Evolutionary conservation across 2,113 vertebrate genomes (phyloP).

Genomic region (Psittacara wagleri): DNA sequence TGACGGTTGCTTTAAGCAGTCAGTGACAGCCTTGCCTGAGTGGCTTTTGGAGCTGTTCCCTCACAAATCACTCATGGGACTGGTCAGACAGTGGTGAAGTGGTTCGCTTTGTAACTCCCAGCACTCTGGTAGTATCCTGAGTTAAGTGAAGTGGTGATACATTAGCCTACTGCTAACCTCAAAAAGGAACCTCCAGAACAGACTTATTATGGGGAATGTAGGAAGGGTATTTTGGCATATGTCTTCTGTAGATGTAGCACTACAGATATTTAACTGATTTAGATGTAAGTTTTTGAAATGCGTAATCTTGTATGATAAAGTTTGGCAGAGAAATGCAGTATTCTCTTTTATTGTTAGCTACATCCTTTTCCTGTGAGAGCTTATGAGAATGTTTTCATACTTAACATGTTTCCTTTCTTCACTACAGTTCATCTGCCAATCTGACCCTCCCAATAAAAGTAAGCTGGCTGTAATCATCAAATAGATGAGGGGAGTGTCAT

Average conservation of each 20-base stretch:
- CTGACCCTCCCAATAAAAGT: conserved; percentile 41
- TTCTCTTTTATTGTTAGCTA: conserved; percentile 44
- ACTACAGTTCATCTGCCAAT: conserved; percentile 14
- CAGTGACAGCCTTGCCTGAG: neutral
- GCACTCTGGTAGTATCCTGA: neutral
- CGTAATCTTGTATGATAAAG: neutral
- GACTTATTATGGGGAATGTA: neutral
- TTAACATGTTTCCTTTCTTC: conserved; percentile 45
- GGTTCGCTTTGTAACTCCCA: neutral
- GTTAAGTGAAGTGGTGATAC: neutral
- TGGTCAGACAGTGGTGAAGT: neutral
- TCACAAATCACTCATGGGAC: neutral
- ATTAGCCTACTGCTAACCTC: neutral
- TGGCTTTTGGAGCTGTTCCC: neutral
- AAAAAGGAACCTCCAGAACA: neutral
- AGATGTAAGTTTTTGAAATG: neutral
- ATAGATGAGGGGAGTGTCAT: neutral
- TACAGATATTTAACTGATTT: neutral
- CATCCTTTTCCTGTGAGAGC: conserved; percentile 59
- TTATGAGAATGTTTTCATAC: conserved; percentile 51
- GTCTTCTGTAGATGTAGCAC: neutral
- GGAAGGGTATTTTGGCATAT: neutral
- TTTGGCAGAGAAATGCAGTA: neutral
- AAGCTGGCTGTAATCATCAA: neutral
- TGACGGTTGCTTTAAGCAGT: neutral